Conservation (phyloP, 2,797 vertebrate species). For the Cercopithecus hamlyni region DNA sequence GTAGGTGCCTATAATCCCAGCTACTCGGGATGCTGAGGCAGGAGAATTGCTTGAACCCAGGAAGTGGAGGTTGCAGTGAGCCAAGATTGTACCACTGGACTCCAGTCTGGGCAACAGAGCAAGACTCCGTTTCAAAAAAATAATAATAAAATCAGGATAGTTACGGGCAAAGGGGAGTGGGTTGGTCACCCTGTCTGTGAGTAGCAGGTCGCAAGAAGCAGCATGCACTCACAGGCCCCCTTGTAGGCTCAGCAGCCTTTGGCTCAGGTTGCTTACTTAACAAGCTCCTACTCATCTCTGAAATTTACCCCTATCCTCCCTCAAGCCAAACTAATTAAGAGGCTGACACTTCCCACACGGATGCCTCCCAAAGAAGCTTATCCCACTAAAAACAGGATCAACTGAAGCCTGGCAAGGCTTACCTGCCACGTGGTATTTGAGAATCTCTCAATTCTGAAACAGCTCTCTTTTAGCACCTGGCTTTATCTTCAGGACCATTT, state of each 20-base stretch:
- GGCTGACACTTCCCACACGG: accelerated
- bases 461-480: neutral
- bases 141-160: neutral
- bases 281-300: accelerated
- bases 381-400: neutral
- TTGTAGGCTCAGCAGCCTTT: accelerated
- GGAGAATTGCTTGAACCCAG: neutral
- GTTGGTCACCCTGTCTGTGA: accelerated
- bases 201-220: no score
- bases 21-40: neutral
- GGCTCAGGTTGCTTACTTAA: accelerated
- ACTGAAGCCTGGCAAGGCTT: accelerated
- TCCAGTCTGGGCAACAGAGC: neutral
- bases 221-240: accelerated
- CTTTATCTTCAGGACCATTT: neutral
- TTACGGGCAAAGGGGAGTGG: no score
- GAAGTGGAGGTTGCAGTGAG: neutral
- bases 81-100: neutral
- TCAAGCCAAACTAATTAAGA: neutral
- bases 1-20: neutral
- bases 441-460: neutral
- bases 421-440: accelerated
- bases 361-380: neutral
- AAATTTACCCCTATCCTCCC: neutral
- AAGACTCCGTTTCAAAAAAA: neutral